Evolutionary conservation across 1,140 invertebrate species (phyloP), one percentile per base, ranked within the genome.

Genomic region (Lucilia cuprina): DNA sequence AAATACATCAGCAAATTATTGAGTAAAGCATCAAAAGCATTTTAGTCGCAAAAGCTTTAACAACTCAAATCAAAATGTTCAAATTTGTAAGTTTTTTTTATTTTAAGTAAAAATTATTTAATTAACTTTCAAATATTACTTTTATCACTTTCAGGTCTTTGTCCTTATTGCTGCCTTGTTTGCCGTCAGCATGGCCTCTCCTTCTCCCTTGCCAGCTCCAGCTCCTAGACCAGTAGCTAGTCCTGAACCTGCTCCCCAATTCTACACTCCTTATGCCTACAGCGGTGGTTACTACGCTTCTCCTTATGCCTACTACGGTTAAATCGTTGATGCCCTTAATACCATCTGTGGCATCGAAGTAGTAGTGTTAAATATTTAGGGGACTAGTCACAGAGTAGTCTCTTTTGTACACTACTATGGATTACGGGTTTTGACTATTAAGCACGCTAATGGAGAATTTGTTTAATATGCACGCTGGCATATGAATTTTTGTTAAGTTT

Each of bases 281-380:
- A 88, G 87, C 84, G 14, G 14, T 17, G 85, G 83, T 49, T 89
- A 84, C 21, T 82, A 86, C 83, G 88, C 88, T 5, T 88, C 89
- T 74, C 89, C 89, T 25, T 88, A 89, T 85, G 85, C 88, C n/a
- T 89, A 89, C 34, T 89, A 89, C 65, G 88, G 88, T 75, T 89
- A 78, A 60, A 60, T 2, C 0, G 2, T 2, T 41, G 41, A 41
- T 8, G 41, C 41, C 41, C 7, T 10, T 10, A 8, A 3, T 8
- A 5, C 41, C 41, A 41, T 41, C 10, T 8, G 0, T 5, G 5
- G 5, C 41, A 41, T 2, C 41, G 41, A 41, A 41, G 41, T 41
- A 41, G 41, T 41, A 30, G 41, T 41, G 10, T 41, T 0, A 41
- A 41, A 41, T 41, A 41, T 41, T 2, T 41, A 2, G 55, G 14